phyloP scores from a whole-genome alignment of 2,113 vertebrate genomes.

The Scomber japonicus region DNA sequence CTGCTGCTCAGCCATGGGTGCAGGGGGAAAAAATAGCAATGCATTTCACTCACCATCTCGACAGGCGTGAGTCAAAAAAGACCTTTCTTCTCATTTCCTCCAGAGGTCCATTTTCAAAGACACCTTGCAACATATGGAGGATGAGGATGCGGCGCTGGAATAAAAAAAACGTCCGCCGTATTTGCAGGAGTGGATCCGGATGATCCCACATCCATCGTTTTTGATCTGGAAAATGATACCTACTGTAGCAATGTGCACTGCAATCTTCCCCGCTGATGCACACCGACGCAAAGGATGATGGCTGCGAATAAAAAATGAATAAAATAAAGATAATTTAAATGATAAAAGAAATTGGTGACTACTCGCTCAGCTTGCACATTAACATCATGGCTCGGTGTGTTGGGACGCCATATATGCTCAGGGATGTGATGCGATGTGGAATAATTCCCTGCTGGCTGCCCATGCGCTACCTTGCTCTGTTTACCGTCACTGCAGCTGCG shows the following conservation, averaged over 20 bases:
- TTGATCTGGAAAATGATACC: constrained; percentile 52
- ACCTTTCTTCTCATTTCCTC: constrained; percentile 71
- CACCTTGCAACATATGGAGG: constrained; percentile 57
- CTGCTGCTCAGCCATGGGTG: constrained; percentile 26
- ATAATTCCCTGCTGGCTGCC: constrained; percentile 80
- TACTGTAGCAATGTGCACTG: constrained; percentile 48
- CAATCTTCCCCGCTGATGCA: constrained; percentile 38
- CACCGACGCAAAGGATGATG: constrained; percentile 62
- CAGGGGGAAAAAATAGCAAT: constrained; percentile 30
- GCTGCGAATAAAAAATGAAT: constrained; percentile 12
- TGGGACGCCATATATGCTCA: constrained; percentile 73
- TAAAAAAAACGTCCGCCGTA: constrained; percentile 53
- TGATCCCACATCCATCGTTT: constrained; percentile 75
- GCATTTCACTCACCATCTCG: constrained; percentile 81
- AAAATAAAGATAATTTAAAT: not conserved
- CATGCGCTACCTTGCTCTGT: constrained; percentile 81
- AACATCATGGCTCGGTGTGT: constrained; percentile 61
- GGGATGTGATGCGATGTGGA: constrained; percentile 78
- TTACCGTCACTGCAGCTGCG: constrained; percentile 79
- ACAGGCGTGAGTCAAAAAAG: constrained; percentile 76
- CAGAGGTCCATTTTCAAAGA: constrained; percentile 56
- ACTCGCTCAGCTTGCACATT: constrained; percentile 29
- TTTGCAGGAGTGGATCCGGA: constrained; percentile 62
- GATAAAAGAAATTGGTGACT: constrained; percentile 16
- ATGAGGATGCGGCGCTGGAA: constrained; percentile 56